Evolutionary conservation across 2,888 invertebrate species (phyloP), one percentile per base, ranked within the genome.

Genomic region (Xanthorhoe spadicearia): DNA sequence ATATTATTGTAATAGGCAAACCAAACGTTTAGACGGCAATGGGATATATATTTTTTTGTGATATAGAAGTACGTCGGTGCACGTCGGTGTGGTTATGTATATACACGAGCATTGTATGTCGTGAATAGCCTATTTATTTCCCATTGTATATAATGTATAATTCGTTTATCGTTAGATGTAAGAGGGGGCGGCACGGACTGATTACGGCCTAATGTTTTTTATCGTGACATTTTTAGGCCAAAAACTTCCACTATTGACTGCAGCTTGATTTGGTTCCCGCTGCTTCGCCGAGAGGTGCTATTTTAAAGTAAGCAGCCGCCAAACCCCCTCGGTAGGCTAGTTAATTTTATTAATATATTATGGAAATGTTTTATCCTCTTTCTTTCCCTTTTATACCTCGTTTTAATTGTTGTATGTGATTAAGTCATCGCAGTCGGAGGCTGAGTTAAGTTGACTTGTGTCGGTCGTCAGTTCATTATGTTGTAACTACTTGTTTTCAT

Each of bases 111-210:
- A 71, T 73, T 83, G 80, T 85, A 85, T 78, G 82, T 87, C 89
- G 87, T 89, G 86, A 84, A 82, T 75, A 74, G 70, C 78, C 80
- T 90, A 92, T 92, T 90, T 92, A 90, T 92, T 91, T 90, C 89
- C 86, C 87, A 85, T 88, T 92, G 92, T 92, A 92, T 90, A 92
- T 92, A 92, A 88, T 90, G 90, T 90, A 86, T 87, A 88, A 88
- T 89, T 79, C 76, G 60, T 72, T 71, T 38, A 64, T 68, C 55
- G 65, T 78, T 74, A 79, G 77, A 58, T 71, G 53, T 71, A 74
- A 78, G 75, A 79, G 74, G 65, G 79, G 79, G 81, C 77, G 81
- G 74, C 56, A 28, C 15, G 32, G 73, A 80, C 81, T 79, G 80
- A 82, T 56, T 60, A 64, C 69, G 83, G 84, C 84, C 84, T 84